These are phyloP conservation scores for Lasioglossum villosulum DNA, from an alignment of 2,888 invertebrate species.

Conservation along the genomic window DNA sequence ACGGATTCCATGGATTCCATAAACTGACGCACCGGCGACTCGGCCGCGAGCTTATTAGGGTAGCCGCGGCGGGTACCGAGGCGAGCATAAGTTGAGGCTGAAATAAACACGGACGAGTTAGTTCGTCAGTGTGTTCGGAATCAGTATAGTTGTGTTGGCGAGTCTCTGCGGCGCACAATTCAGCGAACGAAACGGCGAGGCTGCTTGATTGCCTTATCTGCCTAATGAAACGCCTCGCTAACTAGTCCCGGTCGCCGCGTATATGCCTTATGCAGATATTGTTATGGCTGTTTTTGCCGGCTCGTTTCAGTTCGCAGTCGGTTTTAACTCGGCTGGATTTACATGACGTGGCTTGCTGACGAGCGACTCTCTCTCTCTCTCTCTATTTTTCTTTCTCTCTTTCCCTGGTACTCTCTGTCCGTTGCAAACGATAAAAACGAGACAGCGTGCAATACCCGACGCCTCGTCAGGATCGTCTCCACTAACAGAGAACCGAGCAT, in stretches of 20 bases:
- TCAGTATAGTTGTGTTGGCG: background rate
- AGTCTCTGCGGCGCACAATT: conserved; percentile 49
- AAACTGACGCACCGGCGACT: conserved; percentile 51
- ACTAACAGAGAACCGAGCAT: background rate
- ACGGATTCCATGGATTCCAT: conserved; percentile 55
- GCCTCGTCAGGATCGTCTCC: conserved; percentile 20
- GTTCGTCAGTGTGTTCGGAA: background rate
- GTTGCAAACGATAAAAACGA: conserved; percentile 52
- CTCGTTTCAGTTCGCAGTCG: conserved; percentile 71
- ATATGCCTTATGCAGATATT: conserved; percentile 77
- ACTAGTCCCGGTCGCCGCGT: conserved; percentile 74
- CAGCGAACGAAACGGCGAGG: conserved; percentile 67
- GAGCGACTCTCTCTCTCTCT: conserved; percentile 34
- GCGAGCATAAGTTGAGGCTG: conserved; percentile 45
- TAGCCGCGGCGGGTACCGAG: conserved; percentile 31
- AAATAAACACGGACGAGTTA: conserved; percentile 44
- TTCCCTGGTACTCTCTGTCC: background rate
- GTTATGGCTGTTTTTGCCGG: conserved; percentile 80
- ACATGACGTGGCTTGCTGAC: conserved; percentile 70
- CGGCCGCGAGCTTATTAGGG: conserved; percentile 63
- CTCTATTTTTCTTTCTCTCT: background rate
- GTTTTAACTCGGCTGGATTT: conserved; percentile 73
- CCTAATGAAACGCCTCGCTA: conserved; percentile 83
- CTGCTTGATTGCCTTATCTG: conserved; percentile 82
- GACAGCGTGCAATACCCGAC: background rate